A percentile compares a stretch with the other conserved stretches of the same genome.
phyloP scores from a whole-genome alignment of 2,797 vertebrate species.

The Pseudochirops corinnae region DNA sequence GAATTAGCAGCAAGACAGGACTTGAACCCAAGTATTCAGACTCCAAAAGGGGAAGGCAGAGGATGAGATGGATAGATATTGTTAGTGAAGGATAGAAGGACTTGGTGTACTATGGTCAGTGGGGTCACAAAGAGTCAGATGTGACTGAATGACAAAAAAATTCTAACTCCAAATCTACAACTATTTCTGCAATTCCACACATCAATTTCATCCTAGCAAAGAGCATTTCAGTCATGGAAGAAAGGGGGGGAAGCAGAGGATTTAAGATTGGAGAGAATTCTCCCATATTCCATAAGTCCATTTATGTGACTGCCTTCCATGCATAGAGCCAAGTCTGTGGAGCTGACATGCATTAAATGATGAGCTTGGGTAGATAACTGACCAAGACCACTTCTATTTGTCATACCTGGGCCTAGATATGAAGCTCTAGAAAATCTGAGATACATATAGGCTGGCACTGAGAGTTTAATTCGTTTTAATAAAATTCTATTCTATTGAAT shows the following conservation, averaged over 20 bases:
- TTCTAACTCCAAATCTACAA: not conserved
- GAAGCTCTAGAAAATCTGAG: not conserved
- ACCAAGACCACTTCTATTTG: not conserved
- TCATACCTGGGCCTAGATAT: not conserved
- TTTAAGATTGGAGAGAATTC: not conserved
- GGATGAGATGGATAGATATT: too few species aligned
- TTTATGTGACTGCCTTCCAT: not conserved
- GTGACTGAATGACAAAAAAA: not conserved
- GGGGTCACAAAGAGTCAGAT: not conserved
- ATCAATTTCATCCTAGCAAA: not conserved
- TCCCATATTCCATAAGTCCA: not conserved
- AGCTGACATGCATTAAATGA: not conserved
- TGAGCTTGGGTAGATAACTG: not conserved
- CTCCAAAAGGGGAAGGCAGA: not conserved
- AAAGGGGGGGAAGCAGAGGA: not conserved
- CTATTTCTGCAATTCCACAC: not conserved
- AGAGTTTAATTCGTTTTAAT: not conserved
- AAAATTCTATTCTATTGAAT: not conserved
- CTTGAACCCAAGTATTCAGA: not conserved
- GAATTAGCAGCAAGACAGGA: not conserved
- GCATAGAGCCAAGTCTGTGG: not conserved
- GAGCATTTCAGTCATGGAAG: not conserved
- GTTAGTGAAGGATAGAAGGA: not conserved
- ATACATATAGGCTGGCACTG: not conserved
- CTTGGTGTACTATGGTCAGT: not conserved